Base-by-base conservation (phyloP, 2,797 vertebrate species). In the Florisuga fusca region DNA sequence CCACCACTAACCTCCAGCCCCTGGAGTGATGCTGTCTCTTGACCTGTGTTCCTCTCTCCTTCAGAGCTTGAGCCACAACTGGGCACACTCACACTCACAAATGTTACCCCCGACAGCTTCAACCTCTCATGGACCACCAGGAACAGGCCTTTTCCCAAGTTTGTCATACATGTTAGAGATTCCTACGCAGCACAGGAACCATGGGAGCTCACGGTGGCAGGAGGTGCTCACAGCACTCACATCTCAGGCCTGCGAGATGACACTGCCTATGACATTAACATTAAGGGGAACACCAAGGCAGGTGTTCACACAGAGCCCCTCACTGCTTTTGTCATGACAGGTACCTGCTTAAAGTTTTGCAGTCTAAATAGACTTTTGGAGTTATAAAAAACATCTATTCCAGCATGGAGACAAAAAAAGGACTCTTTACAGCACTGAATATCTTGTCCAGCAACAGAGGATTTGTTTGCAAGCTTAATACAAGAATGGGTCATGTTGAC, bases 21-120 rank as follows among this genome's bases (percentile, higher is more conserved):
- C 1, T 4, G 2, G 79, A 74, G 69, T 90, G 77, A 96, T 1
- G 6, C 86, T 69, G 23, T 95, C 62, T 96, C 57, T 84, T 92
- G 91, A 59, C 91, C 95, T 64, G 22, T 96, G 87, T 97, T 96
- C 98, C 97, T 98, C 93, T 98, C 96, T 97, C 95, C 97, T 98
- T 97, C 96, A 99, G 99, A 99, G 97, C 98, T 98, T 43, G 98
- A 98, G 96, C 98, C 98, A 90, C 97, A 97, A 97, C 97, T 99
- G 98, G 98, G 98, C 94, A 96, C 55, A 54, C 86, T 99, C 97
- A 94, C 98, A 83, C 97, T 98, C 97, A 97, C 98, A 83, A 98
- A 98, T 46, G 96, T 97, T 96, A 98, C 97, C 92, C 98, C 98
- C 4, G 97, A 98, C 97, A 98, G 98, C 98, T 98, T 99, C 98